Percentiles rank a stretch among this genome's conserved stretches.
Evolutionary conservation across 2,888 invertebrate species (phyloP).

Genomic region (Mythimna impura): DNA sequence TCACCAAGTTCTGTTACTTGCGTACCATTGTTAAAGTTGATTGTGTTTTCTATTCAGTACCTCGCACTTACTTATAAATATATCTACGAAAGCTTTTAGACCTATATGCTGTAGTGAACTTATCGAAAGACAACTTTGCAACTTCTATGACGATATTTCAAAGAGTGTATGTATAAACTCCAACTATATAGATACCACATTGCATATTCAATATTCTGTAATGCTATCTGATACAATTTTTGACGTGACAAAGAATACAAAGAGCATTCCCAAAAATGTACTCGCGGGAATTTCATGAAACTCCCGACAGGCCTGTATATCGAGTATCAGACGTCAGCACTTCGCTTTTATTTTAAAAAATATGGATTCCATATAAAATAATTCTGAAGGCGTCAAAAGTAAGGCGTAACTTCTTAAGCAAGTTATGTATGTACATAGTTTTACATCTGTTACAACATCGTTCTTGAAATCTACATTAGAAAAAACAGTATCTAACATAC

Average conservation of each 20-base stretch:
- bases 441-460: slow-evolving; percentile 37
- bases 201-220: slow-evolving; percentile 70
- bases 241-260: slow-evolving; percentile 76
- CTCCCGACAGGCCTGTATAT: slow-evolving; percentile 76
- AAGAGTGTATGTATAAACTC: slow-evolving; percentile 10
- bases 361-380: slow-evolving; percentile 69
- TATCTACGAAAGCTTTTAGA: slow-evolving; percentile 54
- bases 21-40: slow-evolving; percentile 80
- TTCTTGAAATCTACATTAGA: slow-evolving; percentile 35
- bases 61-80: slow-evolving; percentile 35
- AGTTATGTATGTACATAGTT: slow-evolving; percentile 57
- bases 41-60: slow-evolving; percentile 73
- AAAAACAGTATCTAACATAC: neutral
- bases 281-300: slow-evolving; percentile 73
- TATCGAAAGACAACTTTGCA: slow-evolving; percentile 28
- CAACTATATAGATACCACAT: slow-evolving; percentile 25
- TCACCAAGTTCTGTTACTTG: slow-evolving; percentile 77
- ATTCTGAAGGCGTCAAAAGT: slow-evolving; percentile 45
- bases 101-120: slow-evolving; percentile 36
- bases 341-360: slow-evolving; percentile 72
- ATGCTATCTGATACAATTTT: slow-evolving; percentile 76
- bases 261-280: slow-evolving; percentile 74
- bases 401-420: slow-evolving; percentile 25
- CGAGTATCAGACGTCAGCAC: slow-evolving; percentile 77
- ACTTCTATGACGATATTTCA: slow-evolving; percentile 23